These are phyloP conservation scores for Erithacus rubecula DNA, from an alignment of 2,797 vertebrate species.

Conservation along the genomic window DNA sequence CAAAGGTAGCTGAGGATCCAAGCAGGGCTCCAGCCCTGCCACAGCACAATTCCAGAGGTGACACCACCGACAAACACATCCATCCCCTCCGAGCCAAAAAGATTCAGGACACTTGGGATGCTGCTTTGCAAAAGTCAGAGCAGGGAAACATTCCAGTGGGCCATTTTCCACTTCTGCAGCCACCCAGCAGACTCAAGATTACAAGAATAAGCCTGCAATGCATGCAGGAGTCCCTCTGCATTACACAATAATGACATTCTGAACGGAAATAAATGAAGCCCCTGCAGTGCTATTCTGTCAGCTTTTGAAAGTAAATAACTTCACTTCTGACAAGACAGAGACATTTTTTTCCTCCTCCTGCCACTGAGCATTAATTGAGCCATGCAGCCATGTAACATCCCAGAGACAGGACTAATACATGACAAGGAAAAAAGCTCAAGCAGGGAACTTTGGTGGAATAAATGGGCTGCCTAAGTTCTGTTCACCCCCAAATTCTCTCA, in stretches of 20 bases:
- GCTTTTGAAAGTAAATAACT: constrained; percentile 84
- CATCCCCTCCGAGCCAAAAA: background rate
- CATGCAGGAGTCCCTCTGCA: constrained; percentile 66
- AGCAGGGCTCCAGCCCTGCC: background rate
- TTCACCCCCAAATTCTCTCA: background rate
- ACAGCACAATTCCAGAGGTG: background rate
- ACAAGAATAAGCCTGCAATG: constrained; percentile 50
- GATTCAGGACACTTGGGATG: background rate
- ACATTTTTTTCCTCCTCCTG: constrained; percentile 76
- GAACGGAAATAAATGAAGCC: constrained; percentile 80
- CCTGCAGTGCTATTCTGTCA: constrained; percentile 81
- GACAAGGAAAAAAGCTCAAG: background rate
- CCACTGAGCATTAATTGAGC: constrained; percentile 80
- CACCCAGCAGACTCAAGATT: constrained; percentile 13
- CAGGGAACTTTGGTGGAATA: background rate
- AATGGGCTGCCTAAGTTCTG: background rate
- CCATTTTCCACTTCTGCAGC: background rate
- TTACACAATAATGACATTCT: constrained; percentile 78
- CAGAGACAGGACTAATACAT: constrained; percentile 38
- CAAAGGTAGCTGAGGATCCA: background rate
- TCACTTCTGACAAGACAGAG: constrained; percentile 77
- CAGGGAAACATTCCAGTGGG: background rate
- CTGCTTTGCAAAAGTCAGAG: background rate
- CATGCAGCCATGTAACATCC: constrained; percentile 66
- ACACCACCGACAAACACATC: accelerated